A percentile compares a stretch with the other conserved stretches of the same genome.
phyloP scores from a whole-genome alignment of 2,113 vertebrate genomes.

The Rhodinocichla rosea region DNA sequence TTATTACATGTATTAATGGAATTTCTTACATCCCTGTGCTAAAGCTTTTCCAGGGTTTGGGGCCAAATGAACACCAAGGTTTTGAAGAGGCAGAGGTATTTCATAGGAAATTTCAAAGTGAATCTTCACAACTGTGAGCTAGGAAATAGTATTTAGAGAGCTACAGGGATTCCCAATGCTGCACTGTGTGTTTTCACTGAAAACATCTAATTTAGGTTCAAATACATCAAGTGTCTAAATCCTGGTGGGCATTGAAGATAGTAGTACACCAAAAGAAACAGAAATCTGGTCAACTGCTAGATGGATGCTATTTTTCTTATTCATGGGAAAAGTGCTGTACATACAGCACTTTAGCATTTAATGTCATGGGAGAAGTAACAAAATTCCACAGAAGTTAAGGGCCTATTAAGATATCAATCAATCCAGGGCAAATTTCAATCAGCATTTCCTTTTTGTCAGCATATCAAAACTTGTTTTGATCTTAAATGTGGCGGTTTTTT shows the following conservation, averaged over 20 bases:
- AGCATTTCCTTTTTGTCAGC: background rate
- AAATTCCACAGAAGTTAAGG: background rate
- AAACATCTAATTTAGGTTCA: background rate
- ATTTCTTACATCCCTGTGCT: background rate
- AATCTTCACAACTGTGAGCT: background rate
- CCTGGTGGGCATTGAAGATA: background rate
- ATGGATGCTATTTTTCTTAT: background rate
- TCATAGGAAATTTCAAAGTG: background rate
- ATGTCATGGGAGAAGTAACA: background rate
- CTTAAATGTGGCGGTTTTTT: background rate
- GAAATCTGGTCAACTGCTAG: background rate
- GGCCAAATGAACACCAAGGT: background rate
- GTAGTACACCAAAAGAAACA: background rate
- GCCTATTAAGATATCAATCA: background rate
- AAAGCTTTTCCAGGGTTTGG: background rate
- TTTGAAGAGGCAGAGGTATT: background rate
- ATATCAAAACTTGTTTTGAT: slow-evolving; percentile 2
- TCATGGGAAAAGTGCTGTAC: background rate
- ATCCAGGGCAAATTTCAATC: background rate
- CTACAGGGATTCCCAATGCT: background rate
- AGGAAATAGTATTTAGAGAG: background rate
- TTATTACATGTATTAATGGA: background rate
- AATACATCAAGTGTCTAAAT: background rate
- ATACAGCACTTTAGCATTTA: background rate
- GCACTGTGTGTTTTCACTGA: background rate